Evolutionary conservation across 2,797 vertebrate genomes (phyloP).

Genomic region (Hemibagrus guttatus): DNA sequence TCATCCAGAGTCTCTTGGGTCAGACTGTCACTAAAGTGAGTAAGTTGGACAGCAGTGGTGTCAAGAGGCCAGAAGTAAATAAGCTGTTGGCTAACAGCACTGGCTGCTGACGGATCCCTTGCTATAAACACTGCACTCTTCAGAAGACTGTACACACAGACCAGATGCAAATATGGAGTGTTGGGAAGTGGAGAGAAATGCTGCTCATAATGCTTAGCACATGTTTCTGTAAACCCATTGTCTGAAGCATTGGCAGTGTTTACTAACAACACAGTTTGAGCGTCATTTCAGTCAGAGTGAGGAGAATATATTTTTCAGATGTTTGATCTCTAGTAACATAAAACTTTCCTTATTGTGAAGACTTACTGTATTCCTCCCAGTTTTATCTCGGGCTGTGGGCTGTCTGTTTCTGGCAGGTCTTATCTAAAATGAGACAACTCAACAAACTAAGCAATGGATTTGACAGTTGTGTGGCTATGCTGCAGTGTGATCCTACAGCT

Average conservation of each 20-base stretch:
- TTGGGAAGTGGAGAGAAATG: background rate
- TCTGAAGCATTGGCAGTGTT: constrained; percentile 13
- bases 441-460: constrained; percentile 2
- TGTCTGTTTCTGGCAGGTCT: constrained; percentile 13
- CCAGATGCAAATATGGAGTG: constrained; percentile 11
- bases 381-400: background rate
- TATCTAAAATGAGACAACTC: constrained; percentile 1
- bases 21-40: constrained; percentile 35
- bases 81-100: constrained; percentile 45
- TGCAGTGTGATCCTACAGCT: background rate
- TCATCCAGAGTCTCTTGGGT: constrained; percentile 31
- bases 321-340: constrained; percentile 14
- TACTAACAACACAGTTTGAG: constrained; percentile 27
- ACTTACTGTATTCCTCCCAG: constrained; percentile 19
- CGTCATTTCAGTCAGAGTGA: constrained; percentile 11
- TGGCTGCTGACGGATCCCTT: constrained; percentile 42
- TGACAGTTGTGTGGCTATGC: background rate
- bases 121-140: constrained; percentile 22
- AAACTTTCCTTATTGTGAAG: constrained; percentile 18
- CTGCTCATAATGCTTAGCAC: constrained; percentile 16
- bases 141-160: constrained; percentile 4
- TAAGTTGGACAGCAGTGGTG: constrained; percentile 44
- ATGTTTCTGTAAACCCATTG: constrained; percentile 34
- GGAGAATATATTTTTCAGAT: constrained; percentile 26
- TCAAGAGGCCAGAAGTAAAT: constrained; percentile 44